A percentile compares a stretch with the other conserved stretches of the same genome.
These are phyloP conservation scores for Pristionchus maxplancki DNA, from an alignment of 2,888 invertebrate genomes.

Conservation along the genomic window DNA sequence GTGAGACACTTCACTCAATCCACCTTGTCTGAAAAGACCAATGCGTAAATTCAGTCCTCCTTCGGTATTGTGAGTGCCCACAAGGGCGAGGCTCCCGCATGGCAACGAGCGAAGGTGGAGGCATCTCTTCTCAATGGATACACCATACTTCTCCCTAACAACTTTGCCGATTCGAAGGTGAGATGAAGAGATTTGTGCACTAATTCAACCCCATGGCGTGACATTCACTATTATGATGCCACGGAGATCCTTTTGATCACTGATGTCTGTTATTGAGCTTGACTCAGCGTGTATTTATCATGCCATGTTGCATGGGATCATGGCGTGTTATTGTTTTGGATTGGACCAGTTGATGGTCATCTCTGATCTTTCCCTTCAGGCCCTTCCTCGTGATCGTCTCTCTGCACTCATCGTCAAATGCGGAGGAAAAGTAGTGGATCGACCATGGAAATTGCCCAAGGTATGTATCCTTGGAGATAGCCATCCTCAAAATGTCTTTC, in stretches of 20 bases:
- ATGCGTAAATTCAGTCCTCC: not conserved
- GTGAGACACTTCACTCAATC: not conserved
- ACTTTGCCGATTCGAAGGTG: conserved; percentile 31
- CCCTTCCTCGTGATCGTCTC: conserved; percentile 35
- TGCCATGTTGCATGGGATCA: not conserved
- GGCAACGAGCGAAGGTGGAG: conserved; percentile 46
- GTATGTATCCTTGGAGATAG: not conserved
- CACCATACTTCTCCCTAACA: conserved; percentile 6
- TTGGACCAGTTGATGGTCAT: not conserved
- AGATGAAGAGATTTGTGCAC: too few species aligned
- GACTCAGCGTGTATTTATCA: not conserved
- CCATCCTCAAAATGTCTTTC: not conserved
- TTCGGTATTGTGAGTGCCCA: conserved; percentile 8
- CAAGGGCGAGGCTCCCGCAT: not conserved
- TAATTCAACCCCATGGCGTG: not conserved
- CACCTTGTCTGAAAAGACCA: not conserved
- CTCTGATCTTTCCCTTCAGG: not conserved
- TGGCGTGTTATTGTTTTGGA: not conserved
- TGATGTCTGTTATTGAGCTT: not conserved
- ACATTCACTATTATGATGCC: not conserved
- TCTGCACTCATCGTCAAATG: conserved; percentile 3
- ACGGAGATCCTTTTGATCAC: not conserved
- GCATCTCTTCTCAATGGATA: not conserved
- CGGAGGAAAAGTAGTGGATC: conserved; percentile 42
- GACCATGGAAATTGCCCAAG: conserved; percentile 46